Evolutionary conservation across 2,113 vertebrate species (phyloP).

Genomic region (Tenrec ecaudatus): DNA sequence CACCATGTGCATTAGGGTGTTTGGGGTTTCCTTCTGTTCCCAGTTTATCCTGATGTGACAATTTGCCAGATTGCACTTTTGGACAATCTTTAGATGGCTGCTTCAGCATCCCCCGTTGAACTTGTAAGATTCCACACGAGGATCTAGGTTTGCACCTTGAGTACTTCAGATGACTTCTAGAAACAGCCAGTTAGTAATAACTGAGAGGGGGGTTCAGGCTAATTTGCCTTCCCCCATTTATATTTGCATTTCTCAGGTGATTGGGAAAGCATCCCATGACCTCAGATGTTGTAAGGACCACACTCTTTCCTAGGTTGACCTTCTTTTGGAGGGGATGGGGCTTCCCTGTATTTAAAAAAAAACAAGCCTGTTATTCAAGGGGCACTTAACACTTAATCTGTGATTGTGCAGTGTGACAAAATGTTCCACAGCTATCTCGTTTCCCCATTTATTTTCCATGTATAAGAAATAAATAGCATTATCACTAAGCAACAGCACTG

Average conservation of each 20-base stretch:
- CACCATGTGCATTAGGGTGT: too few relatives aligned
- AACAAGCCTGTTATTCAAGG: not conserved
- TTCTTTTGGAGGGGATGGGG: not conserved
- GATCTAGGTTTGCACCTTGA: not conserved
- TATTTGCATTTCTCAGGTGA: not conserved
- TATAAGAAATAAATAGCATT: not conserved
- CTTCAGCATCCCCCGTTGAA: not conserved
- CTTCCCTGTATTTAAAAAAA: not conserved
- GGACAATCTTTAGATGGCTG: not conserved
- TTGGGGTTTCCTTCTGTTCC: too few relatives aligned
- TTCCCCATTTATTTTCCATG: conserved; percentile 8
- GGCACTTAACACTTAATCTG: not conserved
- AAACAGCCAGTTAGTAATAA: not conserved
- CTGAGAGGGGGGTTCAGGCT: not conserved
- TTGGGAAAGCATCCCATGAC: not conserved
- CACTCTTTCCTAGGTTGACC: not conserved
- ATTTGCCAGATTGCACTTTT: not conserved
- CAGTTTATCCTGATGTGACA: not conserved
- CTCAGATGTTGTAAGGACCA: not conserved
- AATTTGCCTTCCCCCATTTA: not conserved
- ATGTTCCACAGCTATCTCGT: not conserved
- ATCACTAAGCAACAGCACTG: not conserved
- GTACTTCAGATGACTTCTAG: not conserved
- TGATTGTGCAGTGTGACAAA: not conserved
- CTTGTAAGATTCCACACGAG: not conserved